Conservation (phyloP, 2,888 invertebrate species). For the Lithophane leautieri region DNA sequence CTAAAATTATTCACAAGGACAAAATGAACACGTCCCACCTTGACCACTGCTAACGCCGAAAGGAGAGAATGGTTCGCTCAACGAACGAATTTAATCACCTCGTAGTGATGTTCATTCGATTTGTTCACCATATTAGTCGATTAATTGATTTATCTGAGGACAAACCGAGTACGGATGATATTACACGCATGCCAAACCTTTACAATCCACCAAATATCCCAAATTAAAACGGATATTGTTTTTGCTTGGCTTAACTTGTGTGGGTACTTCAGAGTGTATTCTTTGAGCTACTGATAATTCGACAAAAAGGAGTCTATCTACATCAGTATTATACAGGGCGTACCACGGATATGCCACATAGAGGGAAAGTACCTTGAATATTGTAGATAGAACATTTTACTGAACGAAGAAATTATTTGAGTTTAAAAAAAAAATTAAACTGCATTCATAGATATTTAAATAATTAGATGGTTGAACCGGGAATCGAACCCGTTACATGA, state of each 20-base stretch:
- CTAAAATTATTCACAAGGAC: slow-evolving; percentile 2
- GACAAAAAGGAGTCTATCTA: too few relatives aligned
- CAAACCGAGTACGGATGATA: too few relatives aligned
- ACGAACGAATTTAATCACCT: slow-evolving; percentile 13
- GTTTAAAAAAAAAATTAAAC: too few relatives aligned
- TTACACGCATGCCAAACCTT: neutral
- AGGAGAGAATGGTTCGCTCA: slow-evolving; percentile 48
- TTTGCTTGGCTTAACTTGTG: neutral
- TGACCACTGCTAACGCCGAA: slow-evolving; percentile 83
- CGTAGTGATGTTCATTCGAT: slow-evolving; percentile 5
- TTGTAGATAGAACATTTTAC: too few relatives aligned
- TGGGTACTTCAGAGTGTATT: neutral
- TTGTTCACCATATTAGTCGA: neutral
- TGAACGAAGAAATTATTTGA: too few relatives aligned
- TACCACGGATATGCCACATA: too few relatives aligned
- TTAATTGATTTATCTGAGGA: slow-evolving; percentile 37
- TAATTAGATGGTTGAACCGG: too few relatives aligned
- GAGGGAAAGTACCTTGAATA: too few relatives aligned
- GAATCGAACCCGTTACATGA: too few relatives aligned
- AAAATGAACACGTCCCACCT: slow-evolving; percentile 81
- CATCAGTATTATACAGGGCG: too few relatives aligned
- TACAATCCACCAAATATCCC: neutral
- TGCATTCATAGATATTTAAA: too few relatives aligned
- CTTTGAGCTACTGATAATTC: too few relatives aligned
- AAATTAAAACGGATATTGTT: neutral